Conservation (phyloP, 2,888 invertebrate genomes). For the Lapara coniferarum region DNA sequence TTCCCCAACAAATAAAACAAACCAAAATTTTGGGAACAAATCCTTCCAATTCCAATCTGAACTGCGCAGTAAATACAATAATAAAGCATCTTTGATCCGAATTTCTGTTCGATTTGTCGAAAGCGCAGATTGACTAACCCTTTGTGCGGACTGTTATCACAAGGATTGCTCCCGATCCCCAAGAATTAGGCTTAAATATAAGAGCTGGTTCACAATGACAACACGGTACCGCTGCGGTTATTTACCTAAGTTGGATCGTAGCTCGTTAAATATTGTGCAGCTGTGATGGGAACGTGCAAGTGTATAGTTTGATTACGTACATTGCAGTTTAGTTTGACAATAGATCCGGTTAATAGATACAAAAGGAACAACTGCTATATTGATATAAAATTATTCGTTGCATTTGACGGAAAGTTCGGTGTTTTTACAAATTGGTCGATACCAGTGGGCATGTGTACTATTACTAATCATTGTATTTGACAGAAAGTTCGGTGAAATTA, state of each 20-base stretch:
- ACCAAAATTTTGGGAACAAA: not conserved
- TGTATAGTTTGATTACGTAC: too few relatives aligned
- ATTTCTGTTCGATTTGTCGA: slow-evolving; percentile 32
- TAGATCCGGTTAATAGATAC: too few relatives aligned
- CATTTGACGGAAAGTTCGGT: too few relatives aligned
- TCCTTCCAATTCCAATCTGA: not conserved
- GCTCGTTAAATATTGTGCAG: too few relatives aligned
- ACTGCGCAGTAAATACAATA: slow-evolving; percentile 4
- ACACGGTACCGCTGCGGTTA: not conserved
- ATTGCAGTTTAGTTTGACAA: too few relatives aligned
- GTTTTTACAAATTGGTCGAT: too few relatives aligned
- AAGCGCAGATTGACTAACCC: slow-evolving; percentile 41
- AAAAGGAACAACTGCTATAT: too few relatives aligned
- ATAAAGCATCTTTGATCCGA: slow-evolving; percentile 38
- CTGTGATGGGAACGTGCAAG: too few relatives aligned
- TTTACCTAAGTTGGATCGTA: not conserved
- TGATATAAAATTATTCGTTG: too few relatives aligned
- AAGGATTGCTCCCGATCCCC: slow-evolving; percentile 29
- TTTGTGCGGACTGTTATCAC: slow-evolving; percentile 39
- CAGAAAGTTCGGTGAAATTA: too few relatives aligned
- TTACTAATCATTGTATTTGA: too few relatives aligned
- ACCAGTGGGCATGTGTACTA: too few relatives aligned
- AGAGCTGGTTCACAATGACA: not conserved
- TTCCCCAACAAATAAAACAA: not conserved
- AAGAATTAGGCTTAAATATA: slow-evolving; percentile 30